Evolutionary conservation across 2,888 invertebrate species (phyloP).

Genomic region (Papilio elwesi): DNA sequence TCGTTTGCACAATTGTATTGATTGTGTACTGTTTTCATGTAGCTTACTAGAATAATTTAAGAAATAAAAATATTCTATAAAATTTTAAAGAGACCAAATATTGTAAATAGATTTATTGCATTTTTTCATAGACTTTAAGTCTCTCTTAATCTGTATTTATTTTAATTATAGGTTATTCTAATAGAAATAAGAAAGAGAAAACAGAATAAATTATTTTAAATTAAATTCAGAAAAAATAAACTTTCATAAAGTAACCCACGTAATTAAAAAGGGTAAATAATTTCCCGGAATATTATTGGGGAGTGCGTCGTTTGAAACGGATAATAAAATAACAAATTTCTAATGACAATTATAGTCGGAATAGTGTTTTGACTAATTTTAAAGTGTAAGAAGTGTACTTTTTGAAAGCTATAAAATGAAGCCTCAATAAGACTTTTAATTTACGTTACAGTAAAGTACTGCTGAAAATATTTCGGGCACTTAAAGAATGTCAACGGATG

Average conservation of each 20-base stretch:
- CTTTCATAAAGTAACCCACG: no score
- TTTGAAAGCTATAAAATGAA: not conserved
- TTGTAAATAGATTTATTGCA: slow-evolving; percentile 15
- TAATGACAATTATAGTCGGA: no score
- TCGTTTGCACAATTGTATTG: not conserved
- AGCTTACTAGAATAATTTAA: not conserved
- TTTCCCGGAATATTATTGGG: no score
- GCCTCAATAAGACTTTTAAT: not conserved
- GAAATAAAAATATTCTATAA: not conserved
- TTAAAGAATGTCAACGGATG: not conserved
- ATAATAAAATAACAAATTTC: no score
- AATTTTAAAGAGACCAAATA: slow-evolving; percentile 20
- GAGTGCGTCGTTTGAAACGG: no score
- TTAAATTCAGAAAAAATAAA: not conserved
- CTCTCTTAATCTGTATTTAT: not conserved
- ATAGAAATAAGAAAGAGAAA: not conserved
- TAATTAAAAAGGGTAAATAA: no score
- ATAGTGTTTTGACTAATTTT: no score
- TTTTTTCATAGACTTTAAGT: not conserved
- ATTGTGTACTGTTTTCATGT: not conserved
- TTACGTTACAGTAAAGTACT: not conserved
- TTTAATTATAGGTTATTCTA: not conserved
- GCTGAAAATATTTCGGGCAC: not conserved
- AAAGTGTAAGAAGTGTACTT: not conserved
- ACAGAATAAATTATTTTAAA: not conserved